These are phyloP conservation scores for Phoenicopterus ruber DNA, from an alignment of 2,113 vertebrate genomes.

Conservation along the genomic window DNA sequence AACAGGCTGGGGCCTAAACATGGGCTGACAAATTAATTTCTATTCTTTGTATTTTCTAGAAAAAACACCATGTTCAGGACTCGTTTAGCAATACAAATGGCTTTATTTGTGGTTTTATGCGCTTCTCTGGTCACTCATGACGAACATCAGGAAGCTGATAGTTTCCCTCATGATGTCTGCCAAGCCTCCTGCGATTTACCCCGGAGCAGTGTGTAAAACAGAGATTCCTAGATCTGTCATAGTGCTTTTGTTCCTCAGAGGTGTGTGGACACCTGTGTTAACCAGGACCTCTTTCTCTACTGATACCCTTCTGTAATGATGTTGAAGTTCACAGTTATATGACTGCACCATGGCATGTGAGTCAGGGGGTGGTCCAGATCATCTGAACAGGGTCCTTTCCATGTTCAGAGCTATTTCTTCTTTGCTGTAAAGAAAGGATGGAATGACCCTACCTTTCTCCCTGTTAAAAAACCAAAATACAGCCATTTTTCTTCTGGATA, in stretches of 20 bases:
- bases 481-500: not conserved
- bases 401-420: not conserved
- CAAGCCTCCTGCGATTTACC: not conserved
- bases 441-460: not conserved
- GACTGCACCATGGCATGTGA: not conserved
- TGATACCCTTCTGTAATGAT: not conserved
- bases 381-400: not conserved
- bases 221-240: not conserved
- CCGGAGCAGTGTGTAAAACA: not conserved
- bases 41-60: conserved; percentile 71
- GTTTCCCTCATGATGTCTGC: not conserved
- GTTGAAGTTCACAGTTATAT: not conserved
- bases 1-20: conserved; percentile 23
- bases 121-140: not conserved
- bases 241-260: not conserved
- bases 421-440: not conserved
- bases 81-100: conserved; percentile 36
- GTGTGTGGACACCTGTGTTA: not conserved
- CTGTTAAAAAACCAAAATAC: not conserved
- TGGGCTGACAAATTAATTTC: conserved; percentile 74
- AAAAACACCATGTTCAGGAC: conserved; percentile 30
- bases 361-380: not conserved
- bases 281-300: not conserved
- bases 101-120: conserved; percentile 17
- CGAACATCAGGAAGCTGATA: not conserved